These are phyloP conservation scores for Drosophila putrida DNA, from an alignment of 2,888 invertebrate species.

Conservation along the genomic window DNA sequence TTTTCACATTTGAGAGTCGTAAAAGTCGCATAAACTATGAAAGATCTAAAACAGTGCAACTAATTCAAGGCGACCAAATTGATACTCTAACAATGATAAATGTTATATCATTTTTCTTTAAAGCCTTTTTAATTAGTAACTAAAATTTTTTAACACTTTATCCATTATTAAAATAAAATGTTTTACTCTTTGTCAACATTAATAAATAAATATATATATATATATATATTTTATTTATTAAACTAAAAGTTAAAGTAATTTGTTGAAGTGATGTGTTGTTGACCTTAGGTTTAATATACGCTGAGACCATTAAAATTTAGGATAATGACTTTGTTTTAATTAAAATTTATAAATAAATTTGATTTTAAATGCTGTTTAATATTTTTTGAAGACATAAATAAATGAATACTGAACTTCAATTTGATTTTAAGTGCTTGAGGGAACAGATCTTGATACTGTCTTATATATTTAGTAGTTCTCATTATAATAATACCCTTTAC, in stretches of 20 bases:
- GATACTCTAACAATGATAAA: background rate
- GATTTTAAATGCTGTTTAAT: background rate
- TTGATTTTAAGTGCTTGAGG: background rate
- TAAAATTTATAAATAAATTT: background rate
- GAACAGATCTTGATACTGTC: too few relatives aligned
- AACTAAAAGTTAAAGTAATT: too few relatives aligned
- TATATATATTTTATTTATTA: too few relatives aligned
- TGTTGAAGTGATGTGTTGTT: too few relatives aligned
- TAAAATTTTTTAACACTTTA: too few relatives aligned
- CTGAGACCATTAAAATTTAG: too few relatives aligned
- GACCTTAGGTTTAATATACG: background rate
- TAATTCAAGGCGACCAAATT: slow-evolving; percentile 1
- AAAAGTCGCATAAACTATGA: slow-evolving; percentile 41
- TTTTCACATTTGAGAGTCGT: slow-evolving; percentile 40
- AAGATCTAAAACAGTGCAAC: background rate
- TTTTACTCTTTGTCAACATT: too few relatives aligned
- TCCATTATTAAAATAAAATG: too few relatives aligned
- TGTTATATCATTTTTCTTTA: background rate
- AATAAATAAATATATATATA: too few relatives aligned
- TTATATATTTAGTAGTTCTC: too few relatives aligned
- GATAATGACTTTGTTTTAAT: too few relatives aligned
- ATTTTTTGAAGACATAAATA: background rate
- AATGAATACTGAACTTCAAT: background rate
- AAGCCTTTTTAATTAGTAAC: too few relatives aligned
- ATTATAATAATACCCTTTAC: slow-evolving; percentile 13